Evolutionary conservation across 2,888 invertebrate genomes (phyloP).

Genomic region (Tetranychus truncatus): DNA sequence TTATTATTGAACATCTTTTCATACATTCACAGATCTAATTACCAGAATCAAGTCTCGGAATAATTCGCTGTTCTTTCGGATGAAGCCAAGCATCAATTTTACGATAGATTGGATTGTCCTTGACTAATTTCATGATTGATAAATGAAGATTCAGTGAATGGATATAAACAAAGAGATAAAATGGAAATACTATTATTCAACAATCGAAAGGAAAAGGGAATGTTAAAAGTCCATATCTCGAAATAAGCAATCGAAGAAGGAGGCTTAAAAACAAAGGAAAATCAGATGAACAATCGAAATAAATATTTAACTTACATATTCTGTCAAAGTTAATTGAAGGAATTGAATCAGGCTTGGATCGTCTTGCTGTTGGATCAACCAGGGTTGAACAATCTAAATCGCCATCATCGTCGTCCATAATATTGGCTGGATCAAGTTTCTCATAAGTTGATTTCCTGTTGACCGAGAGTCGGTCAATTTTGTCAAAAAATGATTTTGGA

Average conservation of each 20-base stretch:
- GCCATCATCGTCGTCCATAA: not conserved
- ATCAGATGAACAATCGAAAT: not conserved
- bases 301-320: not conserved
- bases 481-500: not conserved
- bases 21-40: not conserved
- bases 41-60: not conserved
- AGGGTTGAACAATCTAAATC: not conserved
- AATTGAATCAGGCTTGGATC: not conserved
- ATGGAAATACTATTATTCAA: not conserved
- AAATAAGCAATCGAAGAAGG: not conserved
- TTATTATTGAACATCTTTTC: not conserved
- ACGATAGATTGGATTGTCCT: not conserved
- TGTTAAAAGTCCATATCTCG: not conserved
- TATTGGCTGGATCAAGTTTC: not conserved
- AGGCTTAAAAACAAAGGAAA: not conserved
- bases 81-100: constrained; percentile 1
- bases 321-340: not conserved
- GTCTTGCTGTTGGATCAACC: not conserved
- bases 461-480: not conserved
- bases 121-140: not conserved
- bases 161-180: not conserved
- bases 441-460: not conserved
- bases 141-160: not conserved
- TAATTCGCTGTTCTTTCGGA: not conserved
- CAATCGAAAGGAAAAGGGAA: not conserved